These are phyloP conservation scores for Trissolcus japonicus DNA, from an alignment of 2,888 invertebrate genomes.

Conservation along the genomic window DNA sequence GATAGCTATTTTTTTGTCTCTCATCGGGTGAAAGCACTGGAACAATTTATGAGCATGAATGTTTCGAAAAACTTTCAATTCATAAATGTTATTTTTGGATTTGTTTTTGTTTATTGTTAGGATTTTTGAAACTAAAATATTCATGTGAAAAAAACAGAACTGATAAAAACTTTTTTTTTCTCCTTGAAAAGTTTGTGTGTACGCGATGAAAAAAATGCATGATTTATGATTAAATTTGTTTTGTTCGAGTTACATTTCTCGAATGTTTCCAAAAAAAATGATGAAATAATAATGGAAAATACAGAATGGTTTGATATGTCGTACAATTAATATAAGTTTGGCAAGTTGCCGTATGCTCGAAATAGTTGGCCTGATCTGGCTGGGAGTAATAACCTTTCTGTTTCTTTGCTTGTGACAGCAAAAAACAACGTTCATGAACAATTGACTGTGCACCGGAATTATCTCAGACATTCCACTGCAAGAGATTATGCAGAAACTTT, in stretches of 20 bases:
- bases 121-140: no score
- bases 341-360: constrained; percentile 70
- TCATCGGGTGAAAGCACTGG: no score
- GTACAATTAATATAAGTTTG: constrained; percentile 73
- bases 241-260: not conserved
- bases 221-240: not conserved
- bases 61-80: no score
- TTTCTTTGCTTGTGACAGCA: constrained; percentile 57
- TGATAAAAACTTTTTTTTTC: no score
- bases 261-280: not conserved
- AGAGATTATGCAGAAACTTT: no score
- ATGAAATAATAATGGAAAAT: not conserved
- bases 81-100: no score
- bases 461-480: not conserved
- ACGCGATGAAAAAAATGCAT: no score
- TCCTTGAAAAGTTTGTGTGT: no score
- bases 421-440: constrained; percentile 15
- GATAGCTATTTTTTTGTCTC: no score
- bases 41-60: no score
- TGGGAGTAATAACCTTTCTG: constrained; percentile 73
- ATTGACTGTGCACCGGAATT: constrained; percentile 8
- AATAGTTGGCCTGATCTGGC: constrained; percentile 68
- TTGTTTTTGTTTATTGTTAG: no score
- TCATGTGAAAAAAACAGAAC: no score
- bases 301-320: constrained; percentile 66